Evolutionary conservation across 2,113 vertebrate species (phyloP).

Genomic region (Pteropus alecto): DNA sequence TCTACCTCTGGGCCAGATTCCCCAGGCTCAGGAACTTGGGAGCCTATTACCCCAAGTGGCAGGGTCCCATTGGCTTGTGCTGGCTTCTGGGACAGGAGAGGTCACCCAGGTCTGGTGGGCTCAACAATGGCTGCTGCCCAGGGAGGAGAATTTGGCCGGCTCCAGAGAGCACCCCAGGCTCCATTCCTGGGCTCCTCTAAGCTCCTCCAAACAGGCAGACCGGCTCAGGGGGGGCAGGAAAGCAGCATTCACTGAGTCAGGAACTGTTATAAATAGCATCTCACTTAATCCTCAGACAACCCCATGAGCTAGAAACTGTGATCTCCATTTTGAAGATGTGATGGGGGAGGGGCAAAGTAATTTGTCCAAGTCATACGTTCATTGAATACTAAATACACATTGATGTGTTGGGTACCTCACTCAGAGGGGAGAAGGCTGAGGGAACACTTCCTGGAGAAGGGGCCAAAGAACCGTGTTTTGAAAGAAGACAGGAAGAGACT

Average conservation of each 20-base stretch:
- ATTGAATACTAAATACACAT: not conserved
- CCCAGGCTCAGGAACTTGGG: not conserved
- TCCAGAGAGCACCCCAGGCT: not conserved
- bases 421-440: not conserved
- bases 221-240: not conserved
- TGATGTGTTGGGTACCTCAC: not conserved
- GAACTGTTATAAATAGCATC: not conserved
- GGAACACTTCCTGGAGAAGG: not conserved
- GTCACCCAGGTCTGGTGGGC: not conserved
- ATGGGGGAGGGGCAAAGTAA: too few relatives aligned
- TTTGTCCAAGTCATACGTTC: not conserved
- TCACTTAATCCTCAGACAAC: not conserved
- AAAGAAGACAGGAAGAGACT: not conserved
- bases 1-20: not conserved
- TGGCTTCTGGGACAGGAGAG: not conserved
- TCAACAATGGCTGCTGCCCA: not conserved
- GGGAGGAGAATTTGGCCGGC: not conserved
- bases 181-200: not conserved
- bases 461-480: not conserved
- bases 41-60: not conserved
- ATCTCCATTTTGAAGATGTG: not conserved
- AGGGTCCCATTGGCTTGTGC: not conserved
- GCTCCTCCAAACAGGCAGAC: not conserved
- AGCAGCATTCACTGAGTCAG: not conserved
- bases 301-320: accelerated